Conservation (phyloP, 2,888 invertebrate genomes). For the Apotomis turbidana region DNA sequence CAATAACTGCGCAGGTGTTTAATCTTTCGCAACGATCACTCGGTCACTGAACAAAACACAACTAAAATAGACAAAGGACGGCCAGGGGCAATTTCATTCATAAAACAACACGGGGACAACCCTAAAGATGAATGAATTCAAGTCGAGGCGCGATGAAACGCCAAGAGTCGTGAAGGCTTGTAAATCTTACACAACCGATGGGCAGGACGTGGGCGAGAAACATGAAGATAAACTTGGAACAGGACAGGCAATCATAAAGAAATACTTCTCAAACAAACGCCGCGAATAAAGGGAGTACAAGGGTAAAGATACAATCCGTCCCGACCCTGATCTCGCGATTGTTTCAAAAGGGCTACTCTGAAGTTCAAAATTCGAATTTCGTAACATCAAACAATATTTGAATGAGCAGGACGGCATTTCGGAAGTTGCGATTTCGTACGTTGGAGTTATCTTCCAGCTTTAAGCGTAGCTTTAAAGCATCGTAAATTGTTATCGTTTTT, state of each 20-base stretch:
- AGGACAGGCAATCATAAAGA: slow-evolving; percentile 34
- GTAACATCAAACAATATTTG: no score
- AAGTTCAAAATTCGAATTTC: no score
- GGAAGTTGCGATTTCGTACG: no score
- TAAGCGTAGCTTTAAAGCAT: neutral
- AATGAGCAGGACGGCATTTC: no score
- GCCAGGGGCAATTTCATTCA: slow-evolving; percentile 48
- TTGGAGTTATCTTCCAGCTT: neutral
- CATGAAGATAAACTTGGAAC: slow-evolving; percentile 21
- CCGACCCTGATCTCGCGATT: neutral
- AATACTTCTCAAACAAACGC: slow-evolving; percentile 11
- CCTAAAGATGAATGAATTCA: slow-evolving; percentile 21
- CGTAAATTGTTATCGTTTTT: slow-evolving; percentile 11
- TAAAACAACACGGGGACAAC: slow-evolving; percentile 1
- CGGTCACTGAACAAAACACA: slow-evolving; percentile 26
- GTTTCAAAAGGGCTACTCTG: neutral
- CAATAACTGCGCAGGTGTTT: slow-evolving; percentile 36
- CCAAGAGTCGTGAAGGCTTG: slow-evolving; percentile 26
- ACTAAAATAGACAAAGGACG: slow-evolving; percentile 43
- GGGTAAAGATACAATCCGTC: neutral
- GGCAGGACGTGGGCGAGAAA: slow-evolving; percentile 30
- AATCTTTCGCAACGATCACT: slow-evolving; percentile 30
- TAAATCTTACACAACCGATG: slow-evolving; percentile 38
- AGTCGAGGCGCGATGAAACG: slow-evolving; percentile 25
- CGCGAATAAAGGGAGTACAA: slow-evolving; percentile 7